phyloP scores from a whole-genome alignment of 2,797 vertebrate genomes.

The Micropoecilia bifurca region DNA sequence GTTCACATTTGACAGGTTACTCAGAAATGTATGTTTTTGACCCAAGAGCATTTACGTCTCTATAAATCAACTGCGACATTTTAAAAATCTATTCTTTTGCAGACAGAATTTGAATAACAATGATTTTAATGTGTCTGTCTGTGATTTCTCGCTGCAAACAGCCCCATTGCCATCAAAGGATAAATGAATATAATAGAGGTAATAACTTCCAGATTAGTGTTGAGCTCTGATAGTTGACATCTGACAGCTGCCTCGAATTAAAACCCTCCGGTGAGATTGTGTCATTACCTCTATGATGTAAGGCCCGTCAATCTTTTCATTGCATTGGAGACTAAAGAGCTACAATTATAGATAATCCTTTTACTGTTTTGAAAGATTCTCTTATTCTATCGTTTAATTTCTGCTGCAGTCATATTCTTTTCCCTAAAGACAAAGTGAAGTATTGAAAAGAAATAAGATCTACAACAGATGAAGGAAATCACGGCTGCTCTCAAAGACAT shows the following conservation, averaged over 20 bases:
- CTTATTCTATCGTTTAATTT: not conserved
- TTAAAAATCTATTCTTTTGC: not conserved
- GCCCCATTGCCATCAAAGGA: not conserved
- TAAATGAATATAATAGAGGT: not conserved
- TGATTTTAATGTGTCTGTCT: not conserved
- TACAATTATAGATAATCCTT: conserved; percentile 12
- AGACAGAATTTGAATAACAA: not conserved
- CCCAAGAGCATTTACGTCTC: not conserved
- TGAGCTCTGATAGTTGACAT: conserved; percentile 5
- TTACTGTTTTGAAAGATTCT: conserved; percentile 2
- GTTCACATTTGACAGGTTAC: not conserved
- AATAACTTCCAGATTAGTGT: conserved; percentile 9
- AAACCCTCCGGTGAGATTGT: conserved; percentile 28
- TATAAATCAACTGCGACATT: not conserved
- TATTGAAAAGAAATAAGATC: not conserved
- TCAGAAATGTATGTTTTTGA: not conserved
- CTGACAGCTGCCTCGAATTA: not conserved
- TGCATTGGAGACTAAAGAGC: conserved; percentile 11
- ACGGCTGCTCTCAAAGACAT: not conserved
- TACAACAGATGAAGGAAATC: not conserved
- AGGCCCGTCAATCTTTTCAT: conserved; percentile 7
- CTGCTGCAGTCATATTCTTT: not conserved
- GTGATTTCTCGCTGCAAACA: not conserved
- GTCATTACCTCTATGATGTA: not conserved
- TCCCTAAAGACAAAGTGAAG: not conserved